Conservation (phyloP, 2,113 vertebrate genomes). For the Platanista minor region DNA sequence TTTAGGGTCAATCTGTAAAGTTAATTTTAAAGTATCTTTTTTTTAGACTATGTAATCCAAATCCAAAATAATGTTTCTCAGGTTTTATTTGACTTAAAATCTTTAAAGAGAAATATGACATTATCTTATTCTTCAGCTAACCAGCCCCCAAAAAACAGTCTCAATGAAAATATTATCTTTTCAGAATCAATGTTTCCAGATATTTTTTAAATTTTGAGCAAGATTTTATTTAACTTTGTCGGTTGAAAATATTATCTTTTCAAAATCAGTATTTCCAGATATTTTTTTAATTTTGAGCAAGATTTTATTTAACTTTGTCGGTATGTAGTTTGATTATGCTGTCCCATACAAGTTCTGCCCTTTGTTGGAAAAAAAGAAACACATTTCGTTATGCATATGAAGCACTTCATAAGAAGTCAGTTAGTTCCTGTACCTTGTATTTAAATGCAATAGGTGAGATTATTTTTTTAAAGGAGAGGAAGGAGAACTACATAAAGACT, state of each 20-base stretch:
- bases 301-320: neutral
- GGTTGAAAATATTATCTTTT: neutral
- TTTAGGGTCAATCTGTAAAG: neutral
- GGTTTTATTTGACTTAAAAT: conserved; percentile 3
- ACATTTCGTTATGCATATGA: neutral
- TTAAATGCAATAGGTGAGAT: conserved; percentile 20
- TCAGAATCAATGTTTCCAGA: neutral
- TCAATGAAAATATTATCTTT: neutral
- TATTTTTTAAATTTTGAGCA: neutral
- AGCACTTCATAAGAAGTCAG: neutral
- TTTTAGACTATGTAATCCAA: neutral
- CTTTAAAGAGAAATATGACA: neutral
- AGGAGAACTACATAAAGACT: neutral
- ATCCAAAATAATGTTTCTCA: neutral
- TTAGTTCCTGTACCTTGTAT: neutral
- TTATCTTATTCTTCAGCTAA: neutral
- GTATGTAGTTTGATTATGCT: conserved; percentile 3
- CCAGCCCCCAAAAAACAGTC: neutral
- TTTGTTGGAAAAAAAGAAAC: neutral
- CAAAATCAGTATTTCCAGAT: neutral
- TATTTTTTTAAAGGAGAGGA: neutral
- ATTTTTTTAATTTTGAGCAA: neutral
- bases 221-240: conserved; percentile 30
- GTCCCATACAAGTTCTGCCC: neutral
- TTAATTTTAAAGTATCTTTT: neutral